A percentile compares a stretch with the other conserved stretches of the same genome.
phyloP scores from a whole-genome alignment of 2,797 vertebrate genomes.

The Eptatretus atami region DNA sequence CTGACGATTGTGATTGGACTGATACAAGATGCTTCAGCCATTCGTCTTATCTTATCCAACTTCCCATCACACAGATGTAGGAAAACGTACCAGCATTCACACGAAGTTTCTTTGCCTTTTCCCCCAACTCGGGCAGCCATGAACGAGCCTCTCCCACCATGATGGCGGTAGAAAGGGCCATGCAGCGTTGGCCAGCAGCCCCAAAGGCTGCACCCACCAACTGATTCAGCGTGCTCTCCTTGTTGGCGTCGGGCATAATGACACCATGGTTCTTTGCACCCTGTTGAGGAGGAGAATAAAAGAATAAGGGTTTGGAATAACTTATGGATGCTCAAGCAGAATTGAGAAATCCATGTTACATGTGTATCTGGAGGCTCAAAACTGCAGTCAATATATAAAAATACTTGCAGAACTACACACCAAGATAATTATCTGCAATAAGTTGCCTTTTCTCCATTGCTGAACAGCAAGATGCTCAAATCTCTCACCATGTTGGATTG shows the following conservation, averaged over 20 bases:
- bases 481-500: conserved; percentile 73
- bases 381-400: no score
- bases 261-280: conserved; percentile 94
- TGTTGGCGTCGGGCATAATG: conserved; percentile 90
- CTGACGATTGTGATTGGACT: no score
- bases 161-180: conserved; percentile 71
- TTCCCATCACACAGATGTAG: background rate
- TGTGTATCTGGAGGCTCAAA: no score
- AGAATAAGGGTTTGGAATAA: no score
- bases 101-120: conserved; percentile 39
- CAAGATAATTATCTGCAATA: no score
- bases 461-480: background rate
- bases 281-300: conserved; percentile 14
- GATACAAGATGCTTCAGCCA: no score
- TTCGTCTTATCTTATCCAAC: no score
- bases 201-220: conserved; percentile 78
- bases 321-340: no score
- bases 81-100: conserved; percentile 48
- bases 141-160: conserved; percentile 45
- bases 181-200: conserved; percentile 76
- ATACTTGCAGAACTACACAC: no score
- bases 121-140: conserved; percentile 73
- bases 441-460: background rate
- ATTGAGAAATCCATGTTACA: no score
- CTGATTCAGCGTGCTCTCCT: conserved; percentile 86